phyloP scores from a whole-genome alignment of 2,797 vertebrate genomes.

The Antennarius maculatus region DNA sequence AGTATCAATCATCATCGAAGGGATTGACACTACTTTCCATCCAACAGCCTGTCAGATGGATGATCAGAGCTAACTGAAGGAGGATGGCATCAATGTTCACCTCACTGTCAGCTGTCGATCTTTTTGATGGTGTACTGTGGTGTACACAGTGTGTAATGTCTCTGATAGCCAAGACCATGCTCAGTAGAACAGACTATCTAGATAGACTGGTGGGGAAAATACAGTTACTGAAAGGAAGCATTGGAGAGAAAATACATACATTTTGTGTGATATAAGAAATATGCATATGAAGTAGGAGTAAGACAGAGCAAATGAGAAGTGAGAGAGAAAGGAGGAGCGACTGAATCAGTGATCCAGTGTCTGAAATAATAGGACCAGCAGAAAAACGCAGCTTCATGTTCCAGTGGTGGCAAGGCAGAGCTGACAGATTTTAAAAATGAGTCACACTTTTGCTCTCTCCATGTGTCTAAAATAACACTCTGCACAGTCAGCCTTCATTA shows the following conservation, averaged over 20 bases:
- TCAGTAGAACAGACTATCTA: neutral
- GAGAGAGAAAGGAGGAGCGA: constrained; percentile 24
- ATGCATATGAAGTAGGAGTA: constrained; percentile 7
- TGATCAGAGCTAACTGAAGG: constrained; percentile 28
- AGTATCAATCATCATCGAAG: constrained; percentile 56
- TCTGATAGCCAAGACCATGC: constrained; percentile 14
- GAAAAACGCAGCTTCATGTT: constrained; percentile 54
- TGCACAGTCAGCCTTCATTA: constrained; percentile 73
- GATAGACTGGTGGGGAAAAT: neutral
- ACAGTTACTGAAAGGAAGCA: neutral
- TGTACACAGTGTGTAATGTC: constrained; percentile 15
- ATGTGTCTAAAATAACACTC: constrained; percentile 60
- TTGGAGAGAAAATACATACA: constrained; percentile 4
- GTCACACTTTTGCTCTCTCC: constrained; percentile 63
- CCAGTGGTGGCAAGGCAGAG: constrained; percentile 53
- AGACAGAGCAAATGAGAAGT: constrained; percentile 23
- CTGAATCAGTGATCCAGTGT: constrained; percentile 44
- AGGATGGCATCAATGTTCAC: constrained; percentile 32
- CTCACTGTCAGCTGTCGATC: constrained; percentile 28
- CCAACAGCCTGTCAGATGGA: constrained; percentile 19
- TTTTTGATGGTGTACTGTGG: constrained; percentile 15
- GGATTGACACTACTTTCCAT: constrained; percentile 23
- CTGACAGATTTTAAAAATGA: constrained; percentile 76
- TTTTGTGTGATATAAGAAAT: constrained; percentile 12
- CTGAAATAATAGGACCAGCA: constrained; percentile 60